Percentiles rank a stretch among this genome's conserved stretches.
Evolutionary conservation across 2,888 invertebrate genomes (phyloP).

Genomic region (Gerosis bhagava): DNA sequence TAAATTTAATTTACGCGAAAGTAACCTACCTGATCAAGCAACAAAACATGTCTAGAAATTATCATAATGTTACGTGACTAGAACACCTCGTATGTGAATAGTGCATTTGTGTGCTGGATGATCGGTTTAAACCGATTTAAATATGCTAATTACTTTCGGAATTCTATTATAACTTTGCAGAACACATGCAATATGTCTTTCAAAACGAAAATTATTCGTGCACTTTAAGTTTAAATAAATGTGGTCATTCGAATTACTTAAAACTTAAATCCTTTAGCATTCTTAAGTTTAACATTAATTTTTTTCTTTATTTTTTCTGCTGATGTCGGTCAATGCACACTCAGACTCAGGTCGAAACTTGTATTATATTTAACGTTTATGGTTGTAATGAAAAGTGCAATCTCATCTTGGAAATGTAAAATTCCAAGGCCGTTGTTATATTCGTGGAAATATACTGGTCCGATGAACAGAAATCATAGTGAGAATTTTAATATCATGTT

Average conservation of each 20-base stretch:
- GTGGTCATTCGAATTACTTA: no score
- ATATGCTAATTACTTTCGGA: conserved; percentile 14
- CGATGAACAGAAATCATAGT: no score
- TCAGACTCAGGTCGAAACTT: conserved; percentile 7
- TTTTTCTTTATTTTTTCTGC: no score
- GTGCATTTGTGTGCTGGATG: conserved; percentile 15
- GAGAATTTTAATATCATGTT: no score
- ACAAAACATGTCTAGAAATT: background rate
- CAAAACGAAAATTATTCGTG: background rate
- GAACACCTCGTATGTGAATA: conserved; percentile 4
- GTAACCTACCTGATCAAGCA: no score
- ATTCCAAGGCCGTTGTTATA: no score
- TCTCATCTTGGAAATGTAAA: conserved; percentile 8
- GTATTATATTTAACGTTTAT: conserved; percentile 2
- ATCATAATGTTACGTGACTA: conserved; percentile 3
- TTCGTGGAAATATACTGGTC: no score
- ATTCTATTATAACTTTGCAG: conserved; percentile 20
- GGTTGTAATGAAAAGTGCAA: no score
- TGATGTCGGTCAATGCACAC: conserved; percentile 4
- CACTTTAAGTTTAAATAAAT: conserved; percentile 5
- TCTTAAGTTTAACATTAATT: conserved; percentile 7
- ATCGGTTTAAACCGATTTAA: conserved; percentile 16
- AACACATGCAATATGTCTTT: conserved; percentile 13
- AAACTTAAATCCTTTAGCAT: no score
- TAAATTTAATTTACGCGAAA: no score